Evolutionary conservation across 2,888 invertebrate species (phyloP).

Genomic region (Drosophila borealis): DNA sequence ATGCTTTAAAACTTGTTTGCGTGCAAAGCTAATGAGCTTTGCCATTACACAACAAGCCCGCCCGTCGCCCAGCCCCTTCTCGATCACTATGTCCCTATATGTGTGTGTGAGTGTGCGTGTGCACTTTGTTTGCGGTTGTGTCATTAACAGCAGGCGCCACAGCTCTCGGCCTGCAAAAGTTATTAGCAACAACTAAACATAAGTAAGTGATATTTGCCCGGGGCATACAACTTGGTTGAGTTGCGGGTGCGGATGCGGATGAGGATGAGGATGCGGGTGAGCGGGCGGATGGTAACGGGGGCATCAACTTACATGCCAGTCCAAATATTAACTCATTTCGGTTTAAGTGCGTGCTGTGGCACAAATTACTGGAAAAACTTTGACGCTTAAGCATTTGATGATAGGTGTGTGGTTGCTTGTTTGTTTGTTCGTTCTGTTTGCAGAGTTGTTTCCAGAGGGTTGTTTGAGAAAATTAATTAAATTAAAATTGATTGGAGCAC

Average conservation of each 20-base stretch:
- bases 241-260: constrained; percentile 15
- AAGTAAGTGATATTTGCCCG: constrained; percentile 79
- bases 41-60: constrained; percentile 74
- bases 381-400: constrained; percentile 53
- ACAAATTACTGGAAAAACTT: constrained; percentile 69
- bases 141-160: constrained; percentile 80
- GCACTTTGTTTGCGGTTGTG: constrained; percentile 82
- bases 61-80: constrained; percentile 2
- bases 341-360: constrained; percentile 60
- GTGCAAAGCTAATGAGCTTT: constrained; percentile 81
- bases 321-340: constrained; percentile 77
- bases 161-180: constrained; percentile 67
- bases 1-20: constrained; percentile 81
- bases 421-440: constrained; percentile 29
- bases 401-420: constrained; percentile 37
- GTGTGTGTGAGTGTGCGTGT: constrained; percentile 36
- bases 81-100: constrained; percentile 25
- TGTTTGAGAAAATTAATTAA: constrained; percentile 65
- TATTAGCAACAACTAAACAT: constrained; percentile 77
- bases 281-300: constrained; percentile 1
- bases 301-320: constrained; percentile 58
- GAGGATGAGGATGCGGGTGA: neutral
- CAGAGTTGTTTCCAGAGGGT: constrained; percentile 27
- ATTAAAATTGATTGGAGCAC: constrained; percentile 71
- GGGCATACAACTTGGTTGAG: constrained; percentile 58